Evolutionary conservation across 1,140 invertebrate genomes (phyloP).

Genomic region (Schlechtendalia chinensis): DNA sequence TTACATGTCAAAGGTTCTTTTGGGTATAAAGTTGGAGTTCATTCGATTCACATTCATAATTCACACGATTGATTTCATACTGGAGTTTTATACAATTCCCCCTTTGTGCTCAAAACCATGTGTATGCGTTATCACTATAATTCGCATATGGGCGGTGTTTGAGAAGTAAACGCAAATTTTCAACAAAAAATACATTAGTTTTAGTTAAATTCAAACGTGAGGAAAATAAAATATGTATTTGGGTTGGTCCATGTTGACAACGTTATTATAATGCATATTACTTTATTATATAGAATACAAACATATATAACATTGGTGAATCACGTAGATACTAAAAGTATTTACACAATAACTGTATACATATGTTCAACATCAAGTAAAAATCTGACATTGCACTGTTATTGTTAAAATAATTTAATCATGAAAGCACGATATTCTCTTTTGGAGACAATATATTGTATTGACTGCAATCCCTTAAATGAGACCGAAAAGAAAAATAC

Average conservation of each 20-base stretch:
- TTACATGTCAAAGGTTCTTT: constrained; percentile 23
- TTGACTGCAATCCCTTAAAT: background rate
- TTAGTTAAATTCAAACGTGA: background rate
- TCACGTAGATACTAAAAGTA: background rate
- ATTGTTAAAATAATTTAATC: background rate
- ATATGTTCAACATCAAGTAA: background rate
- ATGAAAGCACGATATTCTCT: background rate
- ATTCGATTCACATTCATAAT: constrained; percentile 13
- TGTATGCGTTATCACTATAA: background rate
- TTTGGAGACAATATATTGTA: background rate
- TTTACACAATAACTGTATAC: too few relatives aligned
- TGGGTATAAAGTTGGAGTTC: background rate
- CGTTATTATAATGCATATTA: background rate
- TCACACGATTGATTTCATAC: constrained; percentile 16
- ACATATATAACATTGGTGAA: background rate
- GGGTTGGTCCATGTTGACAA: background rate
- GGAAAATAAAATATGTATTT: background rate
- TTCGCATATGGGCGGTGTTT: background rate
- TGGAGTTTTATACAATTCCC: background rate
- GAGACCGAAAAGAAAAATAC: background rate
- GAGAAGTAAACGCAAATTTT: background rate
- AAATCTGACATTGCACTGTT: background rate
- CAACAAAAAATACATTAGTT: background rate
- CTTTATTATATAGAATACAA: background rate
- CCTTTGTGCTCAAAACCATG: background rate